Percentiles rank a stretch among this genome's conserved stretches.
phyloP scores from a whole-genome alignment of 2,797 vertebrate species.

The Channallabes apus region DNA sequence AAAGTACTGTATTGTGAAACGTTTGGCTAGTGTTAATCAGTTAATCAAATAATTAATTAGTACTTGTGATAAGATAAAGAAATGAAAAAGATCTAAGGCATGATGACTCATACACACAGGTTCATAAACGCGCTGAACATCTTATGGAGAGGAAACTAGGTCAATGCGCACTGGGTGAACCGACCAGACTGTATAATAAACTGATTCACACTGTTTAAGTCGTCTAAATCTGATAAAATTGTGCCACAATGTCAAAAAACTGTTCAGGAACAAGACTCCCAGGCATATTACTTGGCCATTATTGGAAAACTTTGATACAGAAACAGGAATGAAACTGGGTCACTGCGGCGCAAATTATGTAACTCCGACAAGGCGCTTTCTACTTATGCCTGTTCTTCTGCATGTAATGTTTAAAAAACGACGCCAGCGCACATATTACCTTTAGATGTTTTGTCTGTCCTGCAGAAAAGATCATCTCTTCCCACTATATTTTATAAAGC shows the following conservation, averaged over 20 bases:
- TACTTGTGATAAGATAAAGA: background rate
- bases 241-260: too few species aligned
- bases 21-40: background rate
- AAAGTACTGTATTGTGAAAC: too few species aligned
- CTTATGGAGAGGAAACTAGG: slow-evolving; percentile 47
- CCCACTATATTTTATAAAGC: background rate
- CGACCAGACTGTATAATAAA: background rate
- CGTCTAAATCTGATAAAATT: background rate
- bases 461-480: slow-evolving; percentile 65
- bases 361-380: slow-evolving; percentile 51
- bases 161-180: slow-evolving; percentile 49
- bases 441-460: slow-evolving; percentile 65
- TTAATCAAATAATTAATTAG: too few species aligned
- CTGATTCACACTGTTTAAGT: background rate
- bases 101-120: background rate
- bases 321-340: slow-evolving; percentile 61
- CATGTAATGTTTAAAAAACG: background rate
- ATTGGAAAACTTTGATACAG: background rate
- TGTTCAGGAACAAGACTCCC: background rate
- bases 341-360: slow-evolving; percentile 64
- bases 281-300: background rate
- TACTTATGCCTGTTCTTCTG: background rate
- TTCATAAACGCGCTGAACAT: background rate
- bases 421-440: slow-evolving; percentile 54
- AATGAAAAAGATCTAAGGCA: background rate